phyloP scores from a whole-genome alignment of 2,888 invertebrate species.

The Anticlea derivata region DNA sequence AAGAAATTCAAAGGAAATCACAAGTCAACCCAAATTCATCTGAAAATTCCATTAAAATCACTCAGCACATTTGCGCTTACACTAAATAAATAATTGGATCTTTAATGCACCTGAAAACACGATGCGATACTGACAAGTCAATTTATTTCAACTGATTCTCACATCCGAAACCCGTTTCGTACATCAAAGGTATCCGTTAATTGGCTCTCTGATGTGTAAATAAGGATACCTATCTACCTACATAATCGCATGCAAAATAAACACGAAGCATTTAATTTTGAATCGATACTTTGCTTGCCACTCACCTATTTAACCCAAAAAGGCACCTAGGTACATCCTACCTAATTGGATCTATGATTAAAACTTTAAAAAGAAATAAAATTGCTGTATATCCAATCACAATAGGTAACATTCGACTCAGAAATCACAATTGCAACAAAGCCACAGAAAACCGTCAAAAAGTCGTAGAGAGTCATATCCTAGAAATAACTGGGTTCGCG shows the following conservation, averaged over 20 bases:
- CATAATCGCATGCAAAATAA: slow-evolving; percentile 39
- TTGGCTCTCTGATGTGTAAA: slow-evolving; percentile 57
- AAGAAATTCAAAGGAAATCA: not conserved
- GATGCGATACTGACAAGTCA: slow-evolving; percentile 63
- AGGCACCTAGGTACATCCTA: too few species aligned
- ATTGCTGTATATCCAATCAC: slow-evolving; percentile 7
- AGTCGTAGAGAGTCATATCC: slow-evolving; percentile 35
- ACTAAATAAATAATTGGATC: slow-evolving; percentile 59
- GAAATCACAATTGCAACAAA: slow-evolving; percentile 30
- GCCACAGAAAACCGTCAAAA: slow-evolving; percentile 36
- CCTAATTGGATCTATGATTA: slow-evolving; percentile 2
- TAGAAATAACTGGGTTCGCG: slow-evolving; percentile 44
- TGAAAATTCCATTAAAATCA: slow-evolving; percentile 17
- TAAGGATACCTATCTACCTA: slow-evolving; percentile 43
- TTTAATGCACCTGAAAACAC: slow-evolving; percentile 61
- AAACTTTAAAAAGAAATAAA: slow-evolving; percentile 3
- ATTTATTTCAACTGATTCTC: slow-evolving; percentile 71
- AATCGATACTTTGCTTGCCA: slow-evolving; percentile 25
- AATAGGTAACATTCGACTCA: slow-evolving; percentile 32
- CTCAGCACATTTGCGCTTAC: slow-evolving; percentile 31
- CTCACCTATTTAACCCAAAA: slow-evolving; percentile 23
- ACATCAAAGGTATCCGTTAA: slow-evolving; percentile 77
- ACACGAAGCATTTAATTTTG: slow-evolving; percentile 30
- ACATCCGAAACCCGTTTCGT: slow-evolving; percentile 68
- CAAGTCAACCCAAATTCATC: slow-evolving; percentile 4